Conservation (phyloP, 2,888 invertebrate genomes). For the Sarcophaga subvicina region DNA sequence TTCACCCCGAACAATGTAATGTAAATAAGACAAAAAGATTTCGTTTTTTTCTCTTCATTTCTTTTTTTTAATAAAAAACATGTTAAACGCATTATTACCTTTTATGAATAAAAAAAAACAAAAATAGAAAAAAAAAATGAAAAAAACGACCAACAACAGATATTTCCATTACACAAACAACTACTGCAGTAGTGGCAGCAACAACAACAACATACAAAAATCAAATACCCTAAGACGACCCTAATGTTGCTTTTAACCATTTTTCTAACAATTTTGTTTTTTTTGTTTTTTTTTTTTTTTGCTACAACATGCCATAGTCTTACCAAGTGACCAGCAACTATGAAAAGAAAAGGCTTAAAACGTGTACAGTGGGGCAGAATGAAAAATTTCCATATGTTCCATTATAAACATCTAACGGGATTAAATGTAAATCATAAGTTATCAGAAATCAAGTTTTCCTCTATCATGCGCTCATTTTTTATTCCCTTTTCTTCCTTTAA, state of each 20-base stretch:
- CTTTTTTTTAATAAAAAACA: slow-evolving; percentile 52
- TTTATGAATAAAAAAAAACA: slow-evolving; percentile 57
- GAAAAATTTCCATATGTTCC: not conserved
- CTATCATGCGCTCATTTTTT: too few species aligned
- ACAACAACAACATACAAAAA: slow-evolving; percentile 20
- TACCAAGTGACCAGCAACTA: slow-evolving; percentile 57
- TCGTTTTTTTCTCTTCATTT: not conserved
- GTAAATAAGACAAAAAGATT: slow-evolving; percentile 27
- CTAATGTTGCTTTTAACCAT: slow-evolving; percentile 50
- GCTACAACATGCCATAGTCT: slow-evolving; percentile 40
- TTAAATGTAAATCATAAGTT: too few species aligned
- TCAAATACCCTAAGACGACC: slow-evolving; percentile 60
- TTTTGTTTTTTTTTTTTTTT: slow-evolving; percentile 23
- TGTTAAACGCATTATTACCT: slow-evolving; percentile 70
- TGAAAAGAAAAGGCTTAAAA: not conserved
- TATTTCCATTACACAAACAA: slow-evolving; percentile 20
- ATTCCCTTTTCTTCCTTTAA: too few species aligned
- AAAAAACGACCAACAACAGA: slow-evolving; percentile 22
- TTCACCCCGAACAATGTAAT: slow-evolving; percentile 10
- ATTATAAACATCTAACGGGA: too few species aligned
- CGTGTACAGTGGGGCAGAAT: not conserved
- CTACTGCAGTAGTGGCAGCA: slow-evolving; percentile 3
- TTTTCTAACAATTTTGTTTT: slow-evolving; percentile 14
- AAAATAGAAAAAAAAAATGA: slow-evolving; percentile 1
- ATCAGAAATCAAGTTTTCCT: too few species aligned